Percentiles rank a stretch among this genome's conserved stretches.
Conservation (phyloP, 2,888 invertebrate species). For the Autographa pulchrina region DNA sequence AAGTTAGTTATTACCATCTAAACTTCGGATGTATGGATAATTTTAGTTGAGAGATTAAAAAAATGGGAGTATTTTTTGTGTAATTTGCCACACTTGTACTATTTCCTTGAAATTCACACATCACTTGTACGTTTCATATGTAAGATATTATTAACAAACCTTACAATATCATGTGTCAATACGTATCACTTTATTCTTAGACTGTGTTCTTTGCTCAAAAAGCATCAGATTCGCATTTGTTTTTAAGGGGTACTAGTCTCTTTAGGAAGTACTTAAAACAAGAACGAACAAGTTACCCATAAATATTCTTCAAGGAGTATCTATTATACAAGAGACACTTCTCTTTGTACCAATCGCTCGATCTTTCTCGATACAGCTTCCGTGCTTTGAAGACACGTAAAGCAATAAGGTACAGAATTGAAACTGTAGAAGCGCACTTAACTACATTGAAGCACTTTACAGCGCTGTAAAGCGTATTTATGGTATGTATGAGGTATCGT, state of each 20-base stretch:
- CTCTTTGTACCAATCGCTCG: conserved; percentile 19
- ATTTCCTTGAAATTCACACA: neutral
- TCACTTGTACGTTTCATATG: neutral
- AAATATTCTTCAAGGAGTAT: conserved; percentile 16
- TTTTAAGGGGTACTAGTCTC: no score
- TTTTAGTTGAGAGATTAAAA: no score
- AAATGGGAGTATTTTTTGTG: no score
- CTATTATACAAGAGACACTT: conserved; percentile 16
- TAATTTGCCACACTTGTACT: no score
- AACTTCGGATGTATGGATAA: no score
- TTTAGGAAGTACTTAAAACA: neutral
- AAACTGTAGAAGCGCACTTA: conserved; percentile 30
- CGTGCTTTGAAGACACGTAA: conserved; percentile 28
- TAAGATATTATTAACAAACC: no score
- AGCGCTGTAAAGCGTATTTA: conserved; percentile 2
- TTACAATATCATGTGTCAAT: no score
- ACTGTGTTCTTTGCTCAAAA: no score
- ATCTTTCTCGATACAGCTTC: conserved; percentile 24
- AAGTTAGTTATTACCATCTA: neutral
- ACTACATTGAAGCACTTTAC: conserved; percentile 10
- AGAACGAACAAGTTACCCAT: neutral
- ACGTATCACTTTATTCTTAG: no score
- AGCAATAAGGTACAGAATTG: conserved; percentile 33
- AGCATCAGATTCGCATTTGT: no score
- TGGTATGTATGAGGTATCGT: neutral